Evolutionary conservation across 2,113 vertebrate genomes (phyloP), one percentile per base, ranked within the genome.

Genomic region (Chionodraco myersi): DNA sequence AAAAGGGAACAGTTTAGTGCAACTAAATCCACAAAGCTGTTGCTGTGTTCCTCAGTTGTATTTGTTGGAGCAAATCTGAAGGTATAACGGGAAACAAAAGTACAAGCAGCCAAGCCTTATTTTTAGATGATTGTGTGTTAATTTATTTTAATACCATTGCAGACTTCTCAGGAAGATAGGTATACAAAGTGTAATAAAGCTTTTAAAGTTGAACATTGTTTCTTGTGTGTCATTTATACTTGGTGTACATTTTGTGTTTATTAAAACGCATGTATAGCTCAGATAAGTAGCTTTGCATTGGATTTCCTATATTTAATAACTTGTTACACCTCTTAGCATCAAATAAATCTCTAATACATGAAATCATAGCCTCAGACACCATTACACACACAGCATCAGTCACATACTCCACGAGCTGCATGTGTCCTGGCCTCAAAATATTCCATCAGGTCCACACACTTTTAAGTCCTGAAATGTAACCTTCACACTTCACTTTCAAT

Each of bases 131-230:
- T 87, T 91, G 82, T 89, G 74, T 92, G 90, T 92, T 92, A 88
- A 93, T 93, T 94, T 92, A 94, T 95, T 92, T 89, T 67, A 84
- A 87, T 86, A 82, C 82, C 81, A 92, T 93, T 92, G 77, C 83
- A 81, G 72, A 80, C 81, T 82, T 92, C 93, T 94, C 94, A 95
- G 93, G 94, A 95, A 91, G 53, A 91, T 77, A 87, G 74, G n/a
- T 85, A 87, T 92, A 86, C 83, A 79, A 91, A 82, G 80, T 90
- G 86, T 66, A 94, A 94, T 94, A 94, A 94, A 93, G 49, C 51
- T 80, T 89, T 86, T 56, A 58, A 88, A 84, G 53, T 79, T 92
- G 83, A 66, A 76, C n/a, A 45, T 2, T 2, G 80, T 71, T 63
- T 51, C 26, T 5, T 9, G 52, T 60, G 30, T 76, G 2, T 51